Conservation (phyloP, 2,113 vertebrate genomes). For the Steatornis caripensis region DNA sequence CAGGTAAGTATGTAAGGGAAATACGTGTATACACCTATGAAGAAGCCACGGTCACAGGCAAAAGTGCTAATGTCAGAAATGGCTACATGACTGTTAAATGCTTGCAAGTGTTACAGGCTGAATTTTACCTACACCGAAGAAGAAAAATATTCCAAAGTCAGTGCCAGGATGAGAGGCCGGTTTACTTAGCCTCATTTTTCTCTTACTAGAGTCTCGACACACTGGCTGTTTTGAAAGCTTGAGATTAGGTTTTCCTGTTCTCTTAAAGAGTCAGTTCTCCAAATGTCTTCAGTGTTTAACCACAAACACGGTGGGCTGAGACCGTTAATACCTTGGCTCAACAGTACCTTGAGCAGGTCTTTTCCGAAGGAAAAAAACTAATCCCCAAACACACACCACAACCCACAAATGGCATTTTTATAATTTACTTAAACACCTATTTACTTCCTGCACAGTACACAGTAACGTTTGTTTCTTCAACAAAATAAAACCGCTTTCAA, state of each 20-base stretch:
- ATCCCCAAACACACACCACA: not conserved
- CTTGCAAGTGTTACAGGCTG: not conserved
- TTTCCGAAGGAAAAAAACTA: not conserved
- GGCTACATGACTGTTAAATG: not conserved
- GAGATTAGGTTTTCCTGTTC: conserved; percentile 15
- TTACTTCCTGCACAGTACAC: not conserved
- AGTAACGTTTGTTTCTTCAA: not conserved
- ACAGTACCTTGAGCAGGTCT: not conserved
- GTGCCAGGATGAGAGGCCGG: not conserved
- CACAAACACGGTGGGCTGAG: not conserved
- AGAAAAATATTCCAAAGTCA: not conserved
- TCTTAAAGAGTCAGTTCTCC: not conserved
- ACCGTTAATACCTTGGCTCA: not conserved
- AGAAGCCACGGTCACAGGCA: not conserved
- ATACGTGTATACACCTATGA: accelerated
- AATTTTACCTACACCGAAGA: not conserved
- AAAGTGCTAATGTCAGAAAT: not conserved
- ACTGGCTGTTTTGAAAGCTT: not conserved
- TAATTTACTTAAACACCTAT: not conserved
- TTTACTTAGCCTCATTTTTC: not conserved
- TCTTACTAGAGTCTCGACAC: not conserved
- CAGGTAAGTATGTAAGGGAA: not conserved
- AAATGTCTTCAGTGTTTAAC: not conserved
- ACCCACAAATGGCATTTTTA: not conserved
- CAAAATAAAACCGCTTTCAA: not conserved